Evolutionary conservation across 2,113 vertebrate species (phyloP).

Genomic region (Cyprinodon variegatus): DNA sequence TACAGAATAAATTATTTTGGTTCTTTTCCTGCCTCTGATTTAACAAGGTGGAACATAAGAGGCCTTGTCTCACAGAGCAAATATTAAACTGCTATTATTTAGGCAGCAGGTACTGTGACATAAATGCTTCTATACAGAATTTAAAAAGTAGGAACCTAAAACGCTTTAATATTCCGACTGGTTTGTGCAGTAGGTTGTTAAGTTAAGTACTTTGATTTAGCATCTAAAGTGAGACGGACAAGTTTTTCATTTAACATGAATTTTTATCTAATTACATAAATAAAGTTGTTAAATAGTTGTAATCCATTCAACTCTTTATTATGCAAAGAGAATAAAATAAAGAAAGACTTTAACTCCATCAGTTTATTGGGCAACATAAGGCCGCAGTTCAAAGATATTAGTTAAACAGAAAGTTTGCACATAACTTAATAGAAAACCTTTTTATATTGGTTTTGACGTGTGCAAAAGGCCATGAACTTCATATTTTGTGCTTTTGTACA

Average conservation of each 20-base stretch:
- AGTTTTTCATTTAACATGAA: neutral
- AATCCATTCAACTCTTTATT: slow-evolving; percentile 6
- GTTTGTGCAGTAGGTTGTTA: slow-evolving; percentile 3
- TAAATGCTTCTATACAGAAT: neutral
- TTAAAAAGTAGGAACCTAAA: slow-evolving; percentile 42
- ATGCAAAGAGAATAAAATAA: neutral
- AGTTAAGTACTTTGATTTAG: slow-evolving; percentile 1
- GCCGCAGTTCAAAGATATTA: neutral
- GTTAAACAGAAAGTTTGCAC: neutral
- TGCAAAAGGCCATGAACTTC: neutral
- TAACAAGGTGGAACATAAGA: too few relatives aligned
- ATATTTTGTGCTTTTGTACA: neutral
- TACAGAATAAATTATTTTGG: too few relatives aligned
- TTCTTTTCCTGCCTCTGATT: too few relatives aligned
- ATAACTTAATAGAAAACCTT: neutral
- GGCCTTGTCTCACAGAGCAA: too few relatives aligned
- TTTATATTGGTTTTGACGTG: neutral
- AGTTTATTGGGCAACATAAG: neutral
- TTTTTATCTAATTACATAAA: slow-evolving; percentile 6
- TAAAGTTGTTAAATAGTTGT: neutral
- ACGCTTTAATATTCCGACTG: neutral
- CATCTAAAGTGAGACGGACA: neutral
- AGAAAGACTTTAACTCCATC: slow-evolving; percentile 8
- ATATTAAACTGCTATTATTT: slow-evolving; percentile 30
- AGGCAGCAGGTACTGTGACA: slow-evolving; percentile 11